Evolutionary conservation across 1,140 invertebrate genomes (phyloP).

Genomic region (Asobara japonica): DNA sequence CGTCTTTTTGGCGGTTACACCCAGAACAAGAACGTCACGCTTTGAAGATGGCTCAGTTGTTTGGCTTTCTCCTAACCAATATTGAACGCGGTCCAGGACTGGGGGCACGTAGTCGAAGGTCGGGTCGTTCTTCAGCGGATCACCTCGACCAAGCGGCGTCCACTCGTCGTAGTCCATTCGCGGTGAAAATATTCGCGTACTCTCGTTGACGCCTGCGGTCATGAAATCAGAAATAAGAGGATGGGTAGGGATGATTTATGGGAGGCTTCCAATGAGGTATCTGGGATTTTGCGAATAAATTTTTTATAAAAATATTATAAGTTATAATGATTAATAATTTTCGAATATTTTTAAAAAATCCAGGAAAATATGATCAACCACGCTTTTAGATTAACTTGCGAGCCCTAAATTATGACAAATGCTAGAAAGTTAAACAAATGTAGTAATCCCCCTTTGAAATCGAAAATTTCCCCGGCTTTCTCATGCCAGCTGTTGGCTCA

Average conservation of each 20-base stretch:
- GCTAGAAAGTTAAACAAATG: background rate
- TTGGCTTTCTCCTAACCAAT: slow-evolving; percentile 73
- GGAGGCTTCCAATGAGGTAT: no score
- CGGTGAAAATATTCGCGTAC: slow-evolving; percentile 70
- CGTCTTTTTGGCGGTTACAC: slow-evolving; percentile 74
- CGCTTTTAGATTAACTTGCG: no score
- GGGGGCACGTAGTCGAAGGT: slow-evolving; percentile 84
- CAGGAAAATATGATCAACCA: no score
- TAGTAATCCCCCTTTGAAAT: background rate
- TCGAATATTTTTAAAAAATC: no score
- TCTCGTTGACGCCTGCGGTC: slow-evolving; percentile 43
- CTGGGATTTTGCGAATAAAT: no score
- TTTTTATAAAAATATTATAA: no score
- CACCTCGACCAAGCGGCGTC: slow-evolving; percentile 79
- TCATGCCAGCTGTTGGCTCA: background rate
- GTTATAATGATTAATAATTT: no score
- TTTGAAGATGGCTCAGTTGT: slow-evolving; percentile 60
- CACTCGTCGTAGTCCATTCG: slow-evolving; percentile 80
- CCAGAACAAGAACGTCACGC: slow-evolving; percentile 75
- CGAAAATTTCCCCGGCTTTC: background rate
- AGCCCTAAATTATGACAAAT: background rate
- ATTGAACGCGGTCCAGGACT: slow-evolving; percentile 77
- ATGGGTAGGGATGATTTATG: background rate
- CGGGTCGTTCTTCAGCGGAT: slow-evolving; percentile 82
- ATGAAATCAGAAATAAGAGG: background rate